These are phyloP conservation scores for Tichodroma muraria DNA, from an alignment of 2,113 vertebrate species.

Conservation along the genomic window DNA sequence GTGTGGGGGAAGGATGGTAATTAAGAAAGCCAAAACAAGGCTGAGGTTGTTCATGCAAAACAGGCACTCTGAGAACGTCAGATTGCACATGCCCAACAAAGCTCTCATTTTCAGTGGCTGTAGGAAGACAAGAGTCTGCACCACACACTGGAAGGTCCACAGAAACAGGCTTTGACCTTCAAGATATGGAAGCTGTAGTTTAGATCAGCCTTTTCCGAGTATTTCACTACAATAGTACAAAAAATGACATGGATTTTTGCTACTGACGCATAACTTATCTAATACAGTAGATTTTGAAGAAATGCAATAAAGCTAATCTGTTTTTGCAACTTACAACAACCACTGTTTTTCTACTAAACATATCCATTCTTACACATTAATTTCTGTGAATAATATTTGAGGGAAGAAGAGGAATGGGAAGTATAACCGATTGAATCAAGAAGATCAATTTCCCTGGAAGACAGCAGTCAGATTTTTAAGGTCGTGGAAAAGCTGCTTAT, in stretches of 20 bases:
- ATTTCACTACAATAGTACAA: not conserved
- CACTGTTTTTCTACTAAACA: not conserved
- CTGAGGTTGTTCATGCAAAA: not conserved
- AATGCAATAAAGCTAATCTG: not conserved
- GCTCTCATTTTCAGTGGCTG: not conserved
- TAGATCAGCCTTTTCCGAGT: not conserved
- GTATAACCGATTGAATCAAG: not conserved
- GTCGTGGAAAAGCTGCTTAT: not conserved
- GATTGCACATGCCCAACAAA: not conserved
- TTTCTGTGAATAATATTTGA: not conserved
- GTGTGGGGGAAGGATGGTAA: not conserved
- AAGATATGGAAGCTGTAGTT: not conserved
- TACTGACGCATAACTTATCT: not conserved
- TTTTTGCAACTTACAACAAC: not conserved
- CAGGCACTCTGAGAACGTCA: not conserved
- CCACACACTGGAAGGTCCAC: not conserved
- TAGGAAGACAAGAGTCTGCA: not conserved
- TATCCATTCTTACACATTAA: not conserved
- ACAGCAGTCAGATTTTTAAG: not conserved
- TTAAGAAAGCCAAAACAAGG: not conserved
- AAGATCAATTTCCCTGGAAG: not conserved
- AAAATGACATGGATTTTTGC: not conserved
- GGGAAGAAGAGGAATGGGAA: not conserved
- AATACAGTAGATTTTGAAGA: not conserved
- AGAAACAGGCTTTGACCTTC: not conserved